Evolutionary conservation across 2,113 vertebrate species (phyloP), one percentile per base, ranked within the genome.

Genomic region (Festucalex cinctus): DNA sequence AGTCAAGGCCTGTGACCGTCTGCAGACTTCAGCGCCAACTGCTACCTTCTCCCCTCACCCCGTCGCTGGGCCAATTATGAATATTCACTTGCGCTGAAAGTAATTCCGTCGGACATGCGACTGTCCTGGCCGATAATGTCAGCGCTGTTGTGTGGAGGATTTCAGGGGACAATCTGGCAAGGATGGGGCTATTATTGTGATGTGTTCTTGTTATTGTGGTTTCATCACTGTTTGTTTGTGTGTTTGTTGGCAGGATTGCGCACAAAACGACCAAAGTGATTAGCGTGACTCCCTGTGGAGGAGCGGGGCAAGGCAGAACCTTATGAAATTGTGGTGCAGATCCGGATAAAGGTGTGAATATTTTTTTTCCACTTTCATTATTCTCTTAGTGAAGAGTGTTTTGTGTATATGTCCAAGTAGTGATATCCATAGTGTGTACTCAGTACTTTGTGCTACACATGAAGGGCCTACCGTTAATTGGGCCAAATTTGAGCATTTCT

Each of bases 21-120:
- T 65, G 7, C 79, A 70, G 80, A 81, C 78, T 79, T 73, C 71
- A 77, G 79, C 61, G 75, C 81, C 84, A 89, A 87, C 88, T 89
- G 90, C 75, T 84, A 72, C 82, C 83, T 87, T 75, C 68, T 69
- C 82, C 87, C 83, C 85, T 80, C 46, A 74, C 83, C 80, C 84
- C 93, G 93, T 94, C 93, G 95, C 95, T 93, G 93, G 94, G 92
- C 92, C 89, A 91, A 88, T 93, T 94, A 94, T 93, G 91, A 95
- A 93, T 94, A 94, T 94, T 94, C 92, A 93, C 86, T 83, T 92
- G 89, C 64, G 41, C 73, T 95, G 95, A 95, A 91, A 92, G 92
- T 97, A 94, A 98, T 96, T 94, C 85, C 82, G 88, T 84, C 86
- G 83, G 95, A 98, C 95, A 93, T 85, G 84, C 74, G 86, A 91